Conservation (phyloP, 2,797 vertebrate genomes). For the Scolopax bukidnonensis region DNA sequence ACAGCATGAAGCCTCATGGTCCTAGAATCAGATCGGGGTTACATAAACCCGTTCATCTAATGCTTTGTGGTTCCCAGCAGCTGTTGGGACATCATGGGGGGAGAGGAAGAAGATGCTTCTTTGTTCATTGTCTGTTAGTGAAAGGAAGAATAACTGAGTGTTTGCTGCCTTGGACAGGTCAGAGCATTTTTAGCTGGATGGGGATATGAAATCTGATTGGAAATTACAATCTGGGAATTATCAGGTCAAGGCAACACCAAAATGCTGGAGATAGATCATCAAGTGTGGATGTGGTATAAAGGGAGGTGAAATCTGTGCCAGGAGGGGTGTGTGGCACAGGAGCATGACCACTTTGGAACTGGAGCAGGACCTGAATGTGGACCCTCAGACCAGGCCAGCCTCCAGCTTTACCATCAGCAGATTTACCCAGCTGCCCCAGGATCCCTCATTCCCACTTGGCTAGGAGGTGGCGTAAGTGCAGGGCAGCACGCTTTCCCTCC, state of each 20-base stretch:
- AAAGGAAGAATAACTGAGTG: background rate
- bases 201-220: background rate
- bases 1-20: background rate
- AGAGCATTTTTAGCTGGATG: background rate
- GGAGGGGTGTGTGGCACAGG: background rate
- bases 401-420: background rate
- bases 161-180: background rate
- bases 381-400: background rate
- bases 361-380: background rate
- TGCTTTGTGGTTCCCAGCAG: background rate
- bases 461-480: background rate
- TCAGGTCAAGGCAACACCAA: background rate
- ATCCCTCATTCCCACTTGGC: background rate
- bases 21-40: background rate
- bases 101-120: background rate
- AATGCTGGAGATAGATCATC: background rate
- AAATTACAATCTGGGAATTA: background rate
- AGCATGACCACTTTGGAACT: rapidly evolving
- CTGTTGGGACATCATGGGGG: rapidly evolving
- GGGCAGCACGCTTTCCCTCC: rapidly evolving
- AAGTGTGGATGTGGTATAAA: background rate
- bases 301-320: background rate
- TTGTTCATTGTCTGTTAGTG: background rate
- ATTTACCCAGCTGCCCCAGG: background rate
- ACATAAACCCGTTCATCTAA: background rate